Conservation (phyloP, 1,140 invertebrate genomes). For the Conus ventricosus region DNA sequence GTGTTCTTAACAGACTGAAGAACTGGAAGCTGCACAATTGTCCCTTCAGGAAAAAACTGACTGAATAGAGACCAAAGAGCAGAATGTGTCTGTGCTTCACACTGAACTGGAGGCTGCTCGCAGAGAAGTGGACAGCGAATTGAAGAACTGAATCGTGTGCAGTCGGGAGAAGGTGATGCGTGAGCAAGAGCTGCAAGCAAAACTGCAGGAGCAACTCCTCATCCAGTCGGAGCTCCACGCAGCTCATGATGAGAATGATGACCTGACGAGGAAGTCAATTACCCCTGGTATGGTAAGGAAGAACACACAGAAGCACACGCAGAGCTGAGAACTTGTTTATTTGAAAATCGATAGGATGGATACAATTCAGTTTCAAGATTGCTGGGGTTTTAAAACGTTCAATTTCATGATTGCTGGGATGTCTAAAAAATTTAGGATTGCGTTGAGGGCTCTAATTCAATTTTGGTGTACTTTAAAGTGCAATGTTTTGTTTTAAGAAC, state of each 20-base stretch:
- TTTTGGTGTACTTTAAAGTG: no score
- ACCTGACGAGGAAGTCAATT: slow-evolving; percentile 55
- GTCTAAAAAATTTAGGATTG: no score
- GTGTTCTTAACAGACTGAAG: slow-evolving; percentile 42
- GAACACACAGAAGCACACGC: neutral
- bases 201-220: slow-evolving; percentile 75
- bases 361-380: no score
- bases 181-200: slow-evolving; percentile 79
- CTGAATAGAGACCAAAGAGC: slow-evolving; percentile 71
- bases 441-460: no score
- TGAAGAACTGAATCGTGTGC: slow-evolving; percentile 36
- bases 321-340: no score
- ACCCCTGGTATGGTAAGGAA: slow-evolving; percentile 51
- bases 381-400: no score
- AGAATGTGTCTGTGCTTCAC: slow-evolving; percentile 79
- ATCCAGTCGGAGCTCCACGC: slow-evolving; percentile 48
- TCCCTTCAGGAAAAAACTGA: slow-evolving; percentile 55
- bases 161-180: slow-evolving; percentile 72
- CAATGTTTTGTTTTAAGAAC: no score
- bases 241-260: slow-evolving; percentile 52
- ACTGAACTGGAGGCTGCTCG: slow-evolving; percentile 77
- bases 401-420: no score
- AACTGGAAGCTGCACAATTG: slow-evolving; percentile 51
- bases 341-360: no score
- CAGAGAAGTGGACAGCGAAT: slow-evolving; percentile 55